phyloP scores from a whole-genome alignment of 2,113 vertebrate species.

The Aegotheles bennettii region DNA sequence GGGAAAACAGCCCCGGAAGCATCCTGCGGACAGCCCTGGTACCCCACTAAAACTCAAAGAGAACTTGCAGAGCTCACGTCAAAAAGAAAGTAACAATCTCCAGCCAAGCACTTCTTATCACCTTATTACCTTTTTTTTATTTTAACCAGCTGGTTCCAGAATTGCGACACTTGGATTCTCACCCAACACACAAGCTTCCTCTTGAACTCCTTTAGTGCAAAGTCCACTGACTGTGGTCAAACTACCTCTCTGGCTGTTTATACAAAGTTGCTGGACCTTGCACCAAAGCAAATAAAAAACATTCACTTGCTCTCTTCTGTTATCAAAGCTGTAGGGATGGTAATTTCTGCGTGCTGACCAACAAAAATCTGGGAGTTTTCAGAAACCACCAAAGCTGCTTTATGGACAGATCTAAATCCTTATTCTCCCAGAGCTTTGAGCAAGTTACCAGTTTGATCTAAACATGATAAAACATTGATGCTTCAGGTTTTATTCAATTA shows the following conservation, averaged over 20 bases:
- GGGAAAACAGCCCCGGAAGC: neutral
- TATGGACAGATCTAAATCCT: neutral
- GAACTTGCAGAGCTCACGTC: neutral
- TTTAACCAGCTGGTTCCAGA: neutral
- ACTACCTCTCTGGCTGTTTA: neutral
- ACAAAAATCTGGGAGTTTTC: neutral
- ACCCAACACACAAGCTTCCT: neutral
- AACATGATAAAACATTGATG: neutral
- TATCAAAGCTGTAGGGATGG: neutral
- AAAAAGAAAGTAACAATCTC: neutral
- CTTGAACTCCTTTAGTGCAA: neutral
- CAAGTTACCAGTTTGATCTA: neutral
- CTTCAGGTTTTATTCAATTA: neutral
- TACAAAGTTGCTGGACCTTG: neutral
- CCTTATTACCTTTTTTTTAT: neutral
- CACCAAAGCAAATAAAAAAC: neutral
- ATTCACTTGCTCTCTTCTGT: neutral
- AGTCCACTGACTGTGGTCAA: neutral
- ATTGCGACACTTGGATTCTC: neutral
- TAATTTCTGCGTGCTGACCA: neutral
- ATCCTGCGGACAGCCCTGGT: neutral
- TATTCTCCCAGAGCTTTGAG: neutral
- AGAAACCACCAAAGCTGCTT: neutral
- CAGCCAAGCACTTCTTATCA: neutral
- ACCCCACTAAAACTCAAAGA: neutral